Base-by-base conservation (phyloP, 2,797 vertebrate genomes). In the Sebastes goodei region DNA sequence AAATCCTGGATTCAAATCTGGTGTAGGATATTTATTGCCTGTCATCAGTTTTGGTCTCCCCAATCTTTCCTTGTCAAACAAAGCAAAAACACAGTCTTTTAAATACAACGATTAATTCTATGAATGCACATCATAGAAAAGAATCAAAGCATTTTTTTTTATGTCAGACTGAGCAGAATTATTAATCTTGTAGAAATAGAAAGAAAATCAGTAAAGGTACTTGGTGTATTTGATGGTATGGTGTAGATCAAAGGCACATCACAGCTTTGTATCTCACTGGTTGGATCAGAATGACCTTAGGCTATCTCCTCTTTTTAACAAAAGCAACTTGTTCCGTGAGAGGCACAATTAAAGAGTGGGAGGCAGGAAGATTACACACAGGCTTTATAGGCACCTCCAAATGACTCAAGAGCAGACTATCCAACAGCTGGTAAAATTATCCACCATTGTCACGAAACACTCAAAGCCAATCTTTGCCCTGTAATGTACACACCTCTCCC, bases 351-450 rank as follows among this genome's bases (percentile, higher is more conserved):
- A 93, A 89, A 92, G 87, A 89, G 88, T 85, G 78, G 83, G 84
- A 92, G 88, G 80, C 82, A 92, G 89, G 90, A 94, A 90, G 93
- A 94, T 95, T 94, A 94, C 92, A 92, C 89, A 90, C 85, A 83
- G 78, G 52, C 88, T 96, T 96, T 94, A 95, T 88, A 86, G 91
- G 87, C 86, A 92, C 85, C 87, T 92, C 83, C 91, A 94, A 95
- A 93, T 95, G 93, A 95, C 90, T 95, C 93, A 95, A 89, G 85
- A 92, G 82, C 86, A 89, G 88, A 92, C 88, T 89, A 86, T 91
- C 91, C 91, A 88, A 78, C 92, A 93, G 91, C 92, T 94, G 91
- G 91, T 91, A 87, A 89, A 89, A 92, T 90, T 78, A 92, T 89
- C 90, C 85, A 90, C 74, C 80, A 92, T 81, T 91, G 89, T 92